Evolutionary conservation across 2,797 vertebrate species (phyloP).

Genomic region (Tadarida brasiliensis): DNA sequence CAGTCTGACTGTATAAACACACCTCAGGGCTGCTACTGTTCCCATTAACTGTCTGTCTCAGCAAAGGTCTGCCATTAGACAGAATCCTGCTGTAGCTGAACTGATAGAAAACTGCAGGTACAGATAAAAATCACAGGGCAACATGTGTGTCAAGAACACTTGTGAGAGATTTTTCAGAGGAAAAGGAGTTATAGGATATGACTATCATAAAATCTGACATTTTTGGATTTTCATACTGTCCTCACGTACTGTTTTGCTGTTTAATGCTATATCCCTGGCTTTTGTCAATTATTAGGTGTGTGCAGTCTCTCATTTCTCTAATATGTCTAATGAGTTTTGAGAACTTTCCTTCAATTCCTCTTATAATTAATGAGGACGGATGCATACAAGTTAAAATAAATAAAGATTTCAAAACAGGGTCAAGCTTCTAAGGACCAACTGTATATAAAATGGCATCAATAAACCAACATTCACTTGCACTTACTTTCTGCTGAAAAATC

Average conservation of each 20-base stretch:
- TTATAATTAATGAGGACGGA: not conserved
- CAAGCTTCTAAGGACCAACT: not conserved
- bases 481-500: not conserved
- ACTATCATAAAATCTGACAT: slow-evolving; percentile 1
- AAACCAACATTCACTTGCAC: not conserved
- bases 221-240: accelerated
- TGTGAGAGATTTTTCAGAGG: not conserved
- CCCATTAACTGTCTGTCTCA: slow-evolving; percentile 79
- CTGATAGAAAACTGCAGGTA: slow-evolving; percentile 76
- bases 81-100: slow-evolving; percentile 79
- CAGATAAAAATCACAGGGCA: slow-evolving; percentile 67
- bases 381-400: not conserved
- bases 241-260: not conserved
- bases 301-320: not conserved
- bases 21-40: slow-evolving; percentile 88
- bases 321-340: not conserved
- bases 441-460: not conserved
- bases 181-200: not conserved
- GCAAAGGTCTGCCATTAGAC: slow-evolving; percentile 80
- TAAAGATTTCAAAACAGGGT: not conserved
- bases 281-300: not conserved
- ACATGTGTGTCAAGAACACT: slow-evolving; percentile 31
- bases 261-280: not conserved
- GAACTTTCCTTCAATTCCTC: not conserved
- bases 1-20: slow-evolving; percentile 86